Evolutionary conservation across 1,140 invertebrate genomes (phyloP).

Genomic region (Pseudomyrmex flavicornis): DNA sequence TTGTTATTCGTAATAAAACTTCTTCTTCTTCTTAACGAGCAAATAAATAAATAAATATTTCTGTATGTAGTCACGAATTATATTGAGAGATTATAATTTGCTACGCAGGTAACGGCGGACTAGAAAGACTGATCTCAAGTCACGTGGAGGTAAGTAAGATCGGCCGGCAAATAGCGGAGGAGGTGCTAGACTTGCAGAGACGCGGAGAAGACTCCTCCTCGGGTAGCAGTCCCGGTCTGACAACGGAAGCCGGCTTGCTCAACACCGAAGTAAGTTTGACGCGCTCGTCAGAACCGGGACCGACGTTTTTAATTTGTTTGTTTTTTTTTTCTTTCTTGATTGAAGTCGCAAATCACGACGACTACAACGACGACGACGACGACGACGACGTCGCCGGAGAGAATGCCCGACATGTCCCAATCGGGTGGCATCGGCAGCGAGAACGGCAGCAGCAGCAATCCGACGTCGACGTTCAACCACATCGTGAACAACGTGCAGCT

Average conservation of each 20-base stretch:
- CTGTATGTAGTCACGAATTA: background rate
- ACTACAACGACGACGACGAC: constrained; percentile 56
- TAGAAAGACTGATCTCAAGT: constrained; percentile 89
- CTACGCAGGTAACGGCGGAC: constrained; percentile 85
- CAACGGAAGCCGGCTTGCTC: constrained; percentile 76
- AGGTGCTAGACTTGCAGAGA: constrained; percentile 87
- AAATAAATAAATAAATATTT: too few relatives aligned
- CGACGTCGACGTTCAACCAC: constrained; percentile 77
- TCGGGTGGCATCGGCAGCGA: constrained; percentile 71
- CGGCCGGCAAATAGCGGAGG: constrained; percentile 91
- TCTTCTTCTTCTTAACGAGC: too few relatives aligned
- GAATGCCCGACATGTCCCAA: constrained; percentile 72
- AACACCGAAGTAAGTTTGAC: constrained; percentile 78
- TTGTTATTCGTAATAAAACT: too few relatives aligned
- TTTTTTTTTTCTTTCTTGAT: background rate
- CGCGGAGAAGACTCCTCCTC: constrained; percentile 85
- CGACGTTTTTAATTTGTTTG: background rate
- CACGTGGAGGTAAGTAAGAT: constrained; percentile 93
- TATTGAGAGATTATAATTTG: constrained; percentile 9
- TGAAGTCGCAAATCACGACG: constrained; percentile 67
- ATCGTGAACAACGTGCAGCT: constrained; percentile 81
- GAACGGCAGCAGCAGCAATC: constrained; percentile 76
- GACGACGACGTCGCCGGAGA: constrained; percentile 73
- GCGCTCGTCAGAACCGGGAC: background rate
- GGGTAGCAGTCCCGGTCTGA: constrained; percentile 84